Evolutionary conservation across 2,888 invertebrate genomes (phyloP).

Genomic region (Hipparchia sbordonii): DNA sequence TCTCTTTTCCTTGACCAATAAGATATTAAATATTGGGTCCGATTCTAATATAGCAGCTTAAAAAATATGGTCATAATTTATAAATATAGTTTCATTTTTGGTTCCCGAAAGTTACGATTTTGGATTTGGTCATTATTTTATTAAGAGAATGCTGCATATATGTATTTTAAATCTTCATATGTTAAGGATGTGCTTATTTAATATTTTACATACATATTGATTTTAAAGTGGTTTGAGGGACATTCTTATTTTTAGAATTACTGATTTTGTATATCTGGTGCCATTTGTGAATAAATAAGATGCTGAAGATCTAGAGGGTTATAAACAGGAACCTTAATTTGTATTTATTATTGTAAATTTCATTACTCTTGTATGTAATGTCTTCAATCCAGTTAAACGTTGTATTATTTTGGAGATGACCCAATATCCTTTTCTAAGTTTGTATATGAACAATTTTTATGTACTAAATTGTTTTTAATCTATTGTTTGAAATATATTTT

Average conservation of each 20-base stretch:
- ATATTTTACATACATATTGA: neutral
- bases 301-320: neutral
- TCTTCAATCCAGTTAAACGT: neutral
- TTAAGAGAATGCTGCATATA: no score
- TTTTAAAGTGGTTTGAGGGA: neutral
- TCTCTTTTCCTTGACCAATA: no score
- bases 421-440: neutral
- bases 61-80: no score
- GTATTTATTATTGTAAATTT: conserved; percentile 4
- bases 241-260: neutral
- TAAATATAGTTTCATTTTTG: no score
- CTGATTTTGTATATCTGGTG: conserved; percentile 6
- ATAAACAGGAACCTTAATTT: neutral
- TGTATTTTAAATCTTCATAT: neutral
- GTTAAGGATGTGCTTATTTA: neutral
- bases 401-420: neutral
- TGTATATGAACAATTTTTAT: conserved; percentile 7
- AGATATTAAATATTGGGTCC: no score
- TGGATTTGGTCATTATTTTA: no score
- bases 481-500: conserved; percentile 5
- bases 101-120: no score
- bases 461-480: neutral
- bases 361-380: neutral
- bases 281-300: conserved; percentile 5
- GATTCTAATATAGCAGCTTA: no score